A percentile compares a stretch with the other conserved stretches of the same genome.
Evolutionary conservation across 2,113 vertebrate genomes (phyloP).

Genomic region (Anas platyrhynchos): DNA sequence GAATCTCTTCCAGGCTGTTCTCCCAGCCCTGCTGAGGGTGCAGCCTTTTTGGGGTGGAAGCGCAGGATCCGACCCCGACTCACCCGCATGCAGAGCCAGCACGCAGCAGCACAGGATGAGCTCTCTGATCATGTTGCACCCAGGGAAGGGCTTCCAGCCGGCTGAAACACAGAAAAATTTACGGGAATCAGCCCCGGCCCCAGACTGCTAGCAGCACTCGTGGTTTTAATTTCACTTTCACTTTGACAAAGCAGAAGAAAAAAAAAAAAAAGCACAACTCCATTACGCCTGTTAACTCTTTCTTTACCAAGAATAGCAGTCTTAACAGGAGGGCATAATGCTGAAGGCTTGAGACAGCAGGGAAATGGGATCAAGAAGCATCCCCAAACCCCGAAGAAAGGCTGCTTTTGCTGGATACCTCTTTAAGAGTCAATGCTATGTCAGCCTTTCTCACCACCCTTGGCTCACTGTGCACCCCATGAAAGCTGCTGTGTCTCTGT

Average conservation of each 20-base stretch:
- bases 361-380: accelerated
- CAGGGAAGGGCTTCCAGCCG: no score
- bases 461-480: neutral
- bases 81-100: neutral
- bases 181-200: neutral
- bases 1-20: neutral
- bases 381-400: neutral
- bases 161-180: accelerated
- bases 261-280: neutral
- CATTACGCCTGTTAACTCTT: neutral
- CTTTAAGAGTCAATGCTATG: accelerated
- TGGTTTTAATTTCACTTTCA: neutral
- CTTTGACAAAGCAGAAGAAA: neutral
- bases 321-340: neutral
- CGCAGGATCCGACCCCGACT: neutral
- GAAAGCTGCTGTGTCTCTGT: neutral
- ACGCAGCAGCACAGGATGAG: neutral
- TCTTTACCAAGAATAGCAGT: neutral
- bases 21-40: neutral
- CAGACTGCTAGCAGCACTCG: accelerated
- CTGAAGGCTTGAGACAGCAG: neutral
- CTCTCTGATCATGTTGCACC: neutral
- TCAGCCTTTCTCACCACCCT: neutral
- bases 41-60: neutral
- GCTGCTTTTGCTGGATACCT: neutral